These are phyloP conservation scores for Iphiclides podalirius DNA, from an alignment of 2,888 invertebrate species.

Conservation along the genomic window DNA sequence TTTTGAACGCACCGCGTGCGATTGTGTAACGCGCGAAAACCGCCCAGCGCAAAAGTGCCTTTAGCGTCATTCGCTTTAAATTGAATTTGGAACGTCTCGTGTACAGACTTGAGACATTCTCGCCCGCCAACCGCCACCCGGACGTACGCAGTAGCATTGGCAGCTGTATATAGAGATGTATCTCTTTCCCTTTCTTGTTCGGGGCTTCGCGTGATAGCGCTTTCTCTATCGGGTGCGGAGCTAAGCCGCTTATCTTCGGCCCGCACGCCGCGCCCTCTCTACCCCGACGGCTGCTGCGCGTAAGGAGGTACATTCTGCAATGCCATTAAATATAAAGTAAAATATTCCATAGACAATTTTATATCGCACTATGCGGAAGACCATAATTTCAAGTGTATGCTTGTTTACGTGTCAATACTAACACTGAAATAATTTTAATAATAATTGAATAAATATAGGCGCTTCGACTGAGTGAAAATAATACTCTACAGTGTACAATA, in stretches of 20 bases:
- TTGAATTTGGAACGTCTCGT: conserved; percentile 29
- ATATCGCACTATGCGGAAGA: too few relatives aligned
- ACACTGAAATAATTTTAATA: too few relatives aligned
- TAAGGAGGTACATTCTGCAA: conserved; percentile 62
- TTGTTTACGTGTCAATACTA: too few relatives aligned
- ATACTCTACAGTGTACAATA: too few relatives aligned
- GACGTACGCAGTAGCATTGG: conserved; percentile 64
- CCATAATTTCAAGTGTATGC: too few relatives aligned
- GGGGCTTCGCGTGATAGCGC: conserved; percentile 30
- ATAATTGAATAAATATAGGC: too few relatives aligned
- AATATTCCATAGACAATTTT: background rate
- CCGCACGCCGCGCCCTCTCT: conserved; percentile 67
- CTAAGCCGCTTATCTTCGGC: conserved; percentile 78
- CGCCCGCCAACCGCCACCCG: conserved; percentile 34
- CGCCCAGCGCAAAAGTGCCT: conserved; percentile 22
- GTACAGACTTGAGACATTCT: conserved; percentile 42
- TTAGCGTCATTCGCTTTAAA: background rate
- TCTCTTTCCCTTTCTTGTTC: conserved; percentile 44
- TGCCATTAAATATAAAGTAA: conserved; percentile 8
- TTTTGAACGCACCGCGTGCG: conserved; percentile 52
- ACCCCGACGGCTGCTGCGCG: conserved; percentile 66
- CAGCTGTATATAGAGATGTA: conserved; percentile 69
- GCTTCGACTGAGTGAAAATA: too few relatives aligned
- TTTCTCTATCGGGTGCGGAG: conserved; percentile 61
- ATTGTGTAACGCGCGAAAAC: conserved; percentile 36